These are phyloP conservation scores for Philhelius pedissequus DNA, from an alignment of 2,888 invertebrate species.

Conservation along the genomic window DNA sequence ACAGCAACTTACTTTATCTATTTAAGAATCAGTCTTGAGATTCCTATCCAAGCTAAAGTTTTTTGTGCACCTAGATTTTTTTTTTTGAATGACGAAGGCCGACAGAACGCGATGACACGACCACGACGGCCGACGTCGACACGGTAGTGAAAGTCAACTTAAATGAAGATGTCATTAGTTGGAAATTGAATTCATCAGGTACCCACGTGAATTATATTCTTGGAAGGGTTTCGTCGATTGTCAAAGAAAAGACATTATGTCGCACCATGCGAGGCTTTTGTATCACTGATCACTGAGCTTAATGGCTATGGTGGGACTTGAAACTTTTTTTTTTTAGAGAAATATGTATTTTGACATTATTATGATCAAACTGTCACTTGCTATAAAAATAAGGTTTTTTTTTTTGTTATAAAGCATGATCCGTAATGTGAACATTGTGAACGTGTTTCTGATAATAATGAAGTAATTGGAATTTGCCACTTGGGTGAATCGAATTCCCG, in stretches of 20 bases:
- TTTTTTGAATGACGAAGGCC: too few relatives aligned
- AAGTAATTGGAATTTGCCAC: too few relatives aligned
- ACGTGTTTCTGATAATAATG: neutral
- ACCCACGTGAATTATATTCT: constrained; percentile 23
- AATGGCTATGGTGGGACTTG: neutral
- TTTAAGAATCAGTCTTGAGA: constrained; percentile 32
- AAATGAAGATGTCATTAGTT: constrained; percentile 46
- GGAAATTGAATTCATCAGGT: constrained; percentile 18
- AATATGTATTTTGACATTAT: neutral
- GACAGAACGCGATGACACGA: too few relatives aligned
- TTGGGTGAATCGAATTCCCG: too few relatives aligned
- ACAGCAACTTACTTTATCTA: neutral
- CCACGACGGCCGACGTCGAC: neutral
- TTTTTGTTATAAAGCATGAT: neutral
- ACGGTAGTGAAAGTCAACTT: constrained; percentile 46
- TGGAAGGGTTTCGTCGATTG: neutral
- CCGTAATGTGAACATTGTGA: neutral
- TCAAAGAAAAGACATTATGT: neutral
- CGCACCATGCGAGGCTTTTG: neutral
- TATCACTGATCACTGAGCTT: neutral
- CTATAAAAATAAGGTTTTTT: neutral
- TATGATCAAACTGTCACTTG: neutral
- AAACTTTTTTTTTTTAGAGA: neutral
- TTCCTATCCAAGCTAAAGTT: neutral
- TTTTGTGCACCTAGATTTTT: neutral